Conservation (phyloP, 2,797 vertebrate species). For the Peromyscus aztecus region DNA sequence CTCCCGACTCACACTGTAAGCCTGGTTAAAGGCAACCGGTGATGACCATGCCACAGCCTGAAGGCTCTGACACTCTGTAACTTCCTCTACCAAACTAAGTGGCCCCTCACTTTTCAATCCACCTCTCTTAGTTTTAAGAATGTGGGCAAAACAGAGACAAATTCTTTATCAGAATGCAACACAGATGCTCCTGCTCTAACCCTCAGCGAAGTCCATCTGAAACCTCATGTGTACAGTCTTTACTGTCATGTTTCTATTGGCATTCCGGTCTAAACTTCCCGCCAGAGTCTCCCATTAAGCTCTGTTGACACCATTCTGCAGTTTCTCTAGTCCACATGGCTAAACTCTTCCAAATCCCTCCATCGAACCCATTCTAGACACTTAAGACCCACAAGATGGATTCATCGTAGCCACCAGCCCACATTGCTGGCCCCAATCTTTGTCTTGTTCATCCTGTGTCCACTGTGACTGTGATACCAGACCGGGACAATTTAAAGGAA, state of each 20-base stretch:
- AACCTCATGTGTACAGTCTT: background rate
- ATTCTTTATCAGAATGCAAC: background rate
- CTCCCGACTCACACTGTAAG: background rate
- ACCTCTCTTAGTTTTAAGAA: background rate
- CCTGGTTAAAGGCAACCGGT: background rate
- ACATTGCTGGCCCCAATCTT: background rate
- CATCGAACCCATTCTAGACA: too few species aligned
- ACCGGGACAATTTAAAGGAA: background rate
- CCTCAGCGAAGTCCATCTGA: too few species aligned
- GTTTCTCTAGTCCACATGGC: background rate
- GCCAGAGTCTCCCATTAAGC: background rate
- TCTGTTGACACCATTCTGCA: background rate
- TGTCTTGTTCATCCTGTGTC: background rate
- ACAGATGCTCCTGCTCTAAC: background rate
- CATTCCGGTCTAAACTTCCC: background rate
- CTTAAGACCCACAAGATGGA: too few species aligned
- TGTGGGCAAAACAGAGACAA: background rate
- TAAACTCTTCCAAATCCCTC: background rate
- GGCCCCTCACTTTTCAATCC: background rate
- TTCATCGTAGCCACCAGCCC: background rate
- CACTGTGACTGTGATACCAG: background rate
- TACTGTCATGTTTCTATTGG: too few species aligned
- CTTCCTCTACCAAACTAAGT: background rate
- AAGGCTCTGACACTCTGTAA: background rate
- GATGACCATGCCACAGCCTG: too few species aligned